A percentile compares a stretch with the other conserved stretches of the same genome.
Conservation (phyloP, 2,888 invertebrate species). For the Trisateles emortualis region DNA sequence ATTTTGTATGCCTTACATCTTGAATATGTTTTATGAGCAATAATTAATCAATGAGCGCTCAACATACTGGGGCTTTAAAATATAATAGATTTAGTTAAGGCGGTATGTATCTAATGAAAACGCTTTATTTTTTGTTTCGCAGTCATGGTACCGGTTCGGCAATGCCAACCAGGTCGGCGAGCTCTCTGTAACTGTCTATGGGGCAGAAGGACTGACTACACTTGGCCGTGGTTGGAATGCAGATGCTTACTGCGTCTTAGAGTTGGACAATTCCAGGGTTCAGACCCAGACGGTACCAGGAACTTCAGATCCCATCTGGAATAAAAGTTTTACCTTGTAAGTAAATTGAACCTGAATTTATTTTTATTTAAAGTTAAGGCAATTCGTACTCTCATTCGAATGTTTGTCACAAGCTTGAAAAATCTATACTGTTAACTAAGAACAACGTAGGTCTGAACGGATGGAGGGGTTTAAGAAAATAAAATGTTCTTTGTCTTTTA, state of each 20-base stretch:
- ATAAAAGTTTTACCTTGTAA: conserved; percentile 78
- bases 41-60: too few species aligned
- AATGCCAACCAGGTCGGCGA: conserved; percentile 74
- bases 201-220: conserved; percentile 70
- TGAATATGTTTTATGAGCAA: too few species aligned
- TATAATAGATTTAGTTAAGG: too few species aligned
- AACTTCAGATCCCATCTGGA: conserved; percentile 76
- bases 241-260: conserved; percentile 77
- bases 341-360: conserved; percentile 35
- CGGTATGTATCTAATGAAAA: too few species aligned
- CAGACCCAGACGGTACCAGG: conserved; percentile 74
- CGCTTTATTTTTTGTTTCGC: conserved; percentile 24
- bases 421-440: too few species aligned
- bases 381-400: not conserved
- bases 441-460: too few species aligned
- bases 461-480: too few species aligned
- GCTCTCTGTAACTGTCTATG: conserved; percentile 73
- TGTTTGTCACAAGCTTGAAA: too few species aligned
- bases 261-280: conserved; percentile 78
- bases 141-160: conserved; percentile 77
- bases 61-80: too few species aligned
- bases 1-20: too few species aligned
- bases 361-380: not conserved
- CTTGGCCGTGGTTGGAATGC: conserved; percentile 71
- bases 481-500: too few species aligned